Evolutionary conservation across 1,140 invertebrate species (phyloP), one percentile per base, ranked within the genome.

Genomic region (Carposina sasakii): DNA sequence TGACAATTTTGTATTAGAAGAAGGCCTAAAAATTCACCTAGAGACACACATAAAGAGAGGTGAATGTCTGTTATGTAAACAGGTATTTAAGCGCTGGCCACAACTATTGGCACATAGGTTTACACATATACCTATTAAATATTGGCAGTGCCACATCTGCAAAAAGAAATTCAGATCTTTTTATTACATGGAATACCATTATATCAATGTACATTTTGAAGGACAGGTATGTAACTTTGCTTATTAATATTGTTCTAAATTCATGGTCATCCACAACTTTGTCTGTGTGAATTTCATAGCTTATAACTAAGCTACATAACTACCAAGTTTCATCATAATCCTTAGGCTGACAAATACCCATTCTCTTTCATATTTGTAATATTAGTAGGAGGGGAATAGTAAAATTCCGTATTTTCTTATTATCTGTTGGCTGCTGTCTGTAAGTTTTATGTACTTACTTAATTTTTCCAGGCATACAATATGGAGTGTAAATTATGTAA

Each of bases 121-220:
- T 2, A 28, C 43, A n/a, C 77, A 81, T 51, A 30, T 77, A 13
- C 57, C 60, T 0, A 12, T 16, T 2, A 54, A 41, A 3, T 34
- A 63, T 31, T 43, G 39, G 22, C 39, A 15, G 2, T 82, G 78
- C 46, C 71, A 76, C 20, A 52, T 82, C 24, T 82, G 78, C 50
- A 16, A 31, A 4, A 71, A 63, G 54, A 39, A 30, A 12, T 73
- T 53, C 48, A 44, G 16, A 4, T 46, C 59, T 40, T 20, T 33
- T 23, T 6, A 28, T 0, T 57, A 65, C 49, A 44, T 79, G 30
- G 71, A 79, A 43, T 58, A 54, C 42, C 76, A 79, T 54, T 77
- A 70, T 24, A 69, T 54, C 30, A 71, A 56, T 36, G 21, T 36
- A 12, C 68, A 78, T 57, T 63, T 60, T 42, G 33, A 57, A 30